Evolutionary conservation across 2,888 invertebrate genomes (phyloP).

Genomic region (Lordiphosa andalusiaca): DNA sequence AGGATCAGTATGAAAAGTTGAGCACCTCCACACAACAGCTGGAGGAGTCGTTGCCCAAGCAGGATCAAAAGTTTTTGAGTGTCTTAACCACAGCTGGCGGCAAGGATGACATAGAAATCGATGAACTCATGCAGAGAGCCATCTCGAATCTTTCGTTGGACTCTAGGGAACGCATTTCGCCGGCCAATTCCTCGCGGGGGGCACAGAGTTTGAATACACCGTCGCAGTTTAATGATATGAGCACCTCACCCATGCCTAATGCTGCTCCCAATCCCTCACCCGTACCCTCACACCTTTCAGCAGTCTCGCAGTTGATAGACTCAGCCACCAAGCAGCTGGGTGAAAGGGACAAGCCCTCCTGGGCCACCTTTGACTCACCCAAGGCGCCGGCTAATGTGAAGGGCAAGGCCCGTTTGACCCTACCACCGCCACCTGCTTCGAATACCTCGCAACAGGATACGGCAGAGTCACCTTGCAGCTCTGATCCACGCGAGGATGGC

Average conservation of each 20-base stretch:
- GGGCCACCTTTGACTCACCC: conserved; percentile 83
- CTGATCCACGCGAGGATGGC: conserved; percentile 87
- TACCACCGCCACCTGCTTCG: conserved; percentile 76
- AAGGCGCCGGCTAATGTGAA: conserved; percentile 60
- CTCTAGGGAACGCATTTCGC: conserved; percentile 79
- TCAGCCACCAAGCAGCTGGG: conserved; percentile 75
- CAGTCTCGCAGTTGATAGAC: conserved; percentile 81
- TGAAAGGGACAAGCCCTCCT: conserved; percentile 80
- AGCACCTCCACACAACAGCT: conserved; percentile 67
- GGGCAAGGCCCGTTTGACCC: conserved; percentile 51
- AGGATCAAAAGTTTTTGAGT: conserved; percentile 72
- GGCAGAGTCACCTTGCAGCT: conserved; percentile 88
- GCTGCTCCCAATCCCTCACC: conserved; percentile 77
- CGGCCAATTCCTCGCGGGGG: conserved; percentile 62
- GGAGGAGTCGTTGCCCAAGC: conserved; percentile 52
- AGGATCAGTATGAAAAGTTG: conserved; percentile 73
- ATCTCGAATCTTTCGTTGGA: conserved; percentile 80
- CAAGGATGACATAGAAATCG: conserved; percentile 80
- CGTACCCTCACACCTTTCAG: conserved; percentile 79
- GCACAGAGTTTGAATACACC: conserved; percentile 51
- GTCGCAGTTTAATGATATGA: conserved; percentile 79
- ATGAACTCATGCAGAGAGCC: conserved; percentile 80
- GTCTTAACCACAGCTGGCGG: conserved; percentile 62
- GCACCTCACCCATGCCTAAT: conserved; percentile 80
- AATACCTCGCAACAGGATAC: conserved; percentile 78